These are phyloP conservation scores for Heteromyza rotundicornis DNA, from an alignment of 2,888 invertebrate genomes.

Conservation along the genomic window DNA sequence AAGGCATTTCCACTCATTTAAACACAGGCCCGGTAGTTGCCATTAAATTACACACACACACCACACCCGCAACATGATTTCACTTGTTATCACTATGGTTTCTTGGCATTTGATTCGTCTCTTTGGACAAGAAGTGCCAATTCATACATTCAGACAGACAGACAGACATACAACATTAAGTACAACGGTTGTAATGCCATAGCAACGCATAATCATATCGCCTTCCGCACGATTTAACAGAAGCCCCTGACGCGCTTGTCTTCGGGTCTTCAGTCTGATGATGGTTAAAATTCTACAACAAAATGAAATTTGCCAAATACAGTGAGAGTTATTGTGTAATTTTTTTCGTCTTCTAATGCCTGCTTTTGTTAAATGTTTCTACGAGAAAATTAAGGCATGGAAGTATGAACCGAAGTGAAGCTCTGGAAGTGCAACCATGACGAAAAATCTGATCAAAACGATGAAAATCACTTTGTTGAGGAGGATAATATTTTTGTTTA, in stretches of 20 bases:
- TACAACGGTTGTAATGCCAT: slow-evolving; percentile 31
- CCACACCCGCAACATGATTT: background rate
- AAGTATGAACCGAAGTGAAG: slow-evolving; percentile 14
- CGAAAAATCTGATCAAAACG: slow-evolving; percentile 41
- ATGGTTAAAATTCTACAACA: too few species aligned
- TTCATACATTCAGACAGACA: too few species aligned
- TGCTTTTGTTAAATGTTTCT: slow-evolving; percentile 16
- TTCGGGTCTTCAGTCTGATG: too few species aligned
- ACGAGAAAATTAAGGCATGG: background rate
- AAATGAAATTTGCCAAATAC: slow-evolving; percentile 1
- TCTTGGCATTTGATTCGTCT: slow-evolving; percentile 6
- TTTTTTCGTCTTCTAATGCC: background rate
- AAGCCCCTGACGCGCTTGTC: slow-evolving; percentile 26
- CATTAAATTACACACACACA: background rate
- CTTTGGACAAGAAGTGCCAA: background rate
- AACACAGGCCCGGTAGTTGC: background rate
- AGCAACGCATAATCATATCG: slow-evolving; percentile 59
- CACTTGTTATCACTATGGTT: slow-evolving; percentile 7
- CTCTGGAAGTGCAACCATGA: slow-evolving; percentile 47
- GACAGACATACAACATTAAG: too few species aligned
- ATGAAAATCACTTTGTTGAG: background rate
- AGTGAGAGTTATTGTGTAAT: background rate
- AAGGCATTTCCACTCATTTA: background rate
- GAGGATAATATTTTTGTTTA: background rate
- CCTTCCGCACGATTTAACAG: slow-evolving; percentile 61